Evolutionary conservation across 2,888 invertebrate genomes (phyloP).

Genomic region (Oscheius myriophilus): DNA sequence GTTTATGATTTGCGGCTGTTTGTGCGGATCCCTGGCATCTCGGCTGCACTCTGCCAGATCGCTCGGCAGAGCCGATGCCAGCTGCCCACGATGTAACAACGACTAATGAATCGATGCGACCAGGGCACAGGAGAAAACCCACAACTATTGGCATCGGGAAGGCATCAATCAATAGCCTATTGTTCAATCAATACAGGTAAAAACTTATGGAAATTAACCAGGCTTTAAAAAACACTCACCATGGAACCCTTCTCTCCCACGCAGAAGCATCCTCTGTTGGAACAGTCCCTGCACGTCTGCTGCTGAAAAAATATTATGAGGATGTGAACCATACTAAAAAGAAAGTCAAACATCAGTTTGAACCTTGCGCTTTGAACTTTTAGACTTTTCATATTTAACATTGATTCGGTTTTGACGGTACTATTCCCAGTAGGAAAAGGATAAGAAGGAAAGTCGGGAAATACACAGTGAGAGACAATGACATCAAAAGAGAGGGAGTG

Average conservation of each 20-base stretch:
- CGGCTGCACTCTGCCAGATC: constrained; percentile 16
- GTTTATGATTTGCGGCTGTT: too few relatives aligned
- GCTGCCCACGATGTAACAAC: constrained; percentile 29
- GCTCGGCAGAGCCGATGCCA: constrained; percentile 18
- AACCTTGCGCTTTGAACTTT: too few relatives aligned
- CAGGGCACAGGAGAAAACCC: constrained; percentile 11
- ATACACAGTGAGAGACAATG: too few relatives aligned
- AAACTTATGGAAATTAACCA: not conserved
- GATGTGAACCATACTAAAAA: not conserved
- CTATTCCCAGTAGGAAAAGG: too few relatives aligned
- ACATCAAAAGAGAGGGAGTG: too few relatives aligned
- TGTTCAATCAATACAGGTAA: not conserved
- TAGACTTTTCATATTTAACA: too few relatives aligned
- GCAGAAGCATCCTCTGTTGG: constrained; percentile 70
- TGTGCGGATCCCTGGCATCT: not conserved
- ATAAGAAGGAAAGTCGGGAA: too few relatives aligned
- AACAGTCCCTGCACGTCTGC: constrained; percentile 69
- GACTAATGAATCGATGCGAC: constrained; percentile 28
- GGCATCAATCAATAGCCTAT: not conserved
- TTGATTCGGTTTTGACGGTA: too few relatives aligned
- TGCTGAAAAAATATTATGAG: constrained; percentile 59
- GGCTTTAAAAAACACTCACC: constrained; percentile 49
- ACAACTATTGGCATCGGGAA: not conserved
- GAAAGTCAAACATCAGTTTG: not conserved
- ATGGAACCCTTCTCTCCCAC: constrained; percentile 71